Conservation (phyloP, 2,113 vertebrate species). For the Pyrgilauda ruficollis region DNA sequence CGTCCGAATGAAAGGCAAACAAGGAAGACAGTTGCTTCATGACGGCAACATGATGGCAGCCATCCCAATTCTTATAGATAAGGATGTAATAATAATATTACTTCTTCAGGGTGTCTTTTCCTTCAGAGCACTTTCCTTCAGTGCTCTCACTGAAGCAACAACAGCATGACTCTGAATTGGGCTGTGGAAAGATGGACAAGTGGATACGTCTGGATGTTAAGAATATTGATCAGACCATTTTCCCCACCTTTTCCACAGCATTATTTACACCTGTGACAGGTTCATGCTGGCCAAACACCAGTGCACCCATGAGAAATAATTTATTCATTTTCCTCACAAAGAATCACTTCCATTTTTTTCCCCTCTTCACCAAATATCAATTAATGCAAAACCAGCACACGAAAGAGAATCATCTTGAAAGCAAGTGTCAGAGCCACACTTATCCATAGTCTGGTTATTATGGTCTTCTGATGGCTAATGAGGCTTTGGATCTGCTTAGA, state of each 20-base stretch:
- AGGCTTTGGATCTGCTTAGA: not conserved
- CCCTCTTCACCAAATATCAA: not conserved
- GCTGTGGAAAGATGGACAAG: not conserved
- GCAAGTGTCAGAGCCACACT: not conserved
- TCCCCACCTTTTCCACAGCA: not conserved
- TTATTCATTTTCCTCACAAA: not conserved
- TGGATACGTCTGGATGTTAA: not conserved
- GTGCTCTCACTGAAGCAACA: not conserved
- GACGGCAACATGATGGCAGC: not conserved
- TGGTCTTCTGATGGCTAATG: not conserved
- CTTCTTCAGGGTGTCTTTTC: not conserved
- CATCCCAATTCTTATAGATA: not conserved
- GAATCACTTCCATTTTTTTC: not conserved
- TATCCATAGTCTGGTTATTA: not conserved
- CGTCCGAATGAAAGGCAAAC: not conserved
- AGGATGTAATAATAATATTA: not conserved
- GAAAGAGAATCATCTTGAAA: not conserved
- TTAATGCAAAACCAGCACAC: no score
- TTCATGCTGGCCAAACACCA: not conserved
- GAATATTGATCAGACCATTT: not conserved
- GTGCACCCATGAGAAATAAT: not conserved
- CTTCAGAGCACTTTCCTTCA: not conserved
- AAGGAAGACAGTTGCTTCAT: not conserved
- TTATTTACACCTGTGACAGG: not conserved
- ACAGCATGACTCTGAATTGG: not conserved